Conservation (phyloP, 2,888 invertebrate genomes). For the Xylocampa areola region DNA sequence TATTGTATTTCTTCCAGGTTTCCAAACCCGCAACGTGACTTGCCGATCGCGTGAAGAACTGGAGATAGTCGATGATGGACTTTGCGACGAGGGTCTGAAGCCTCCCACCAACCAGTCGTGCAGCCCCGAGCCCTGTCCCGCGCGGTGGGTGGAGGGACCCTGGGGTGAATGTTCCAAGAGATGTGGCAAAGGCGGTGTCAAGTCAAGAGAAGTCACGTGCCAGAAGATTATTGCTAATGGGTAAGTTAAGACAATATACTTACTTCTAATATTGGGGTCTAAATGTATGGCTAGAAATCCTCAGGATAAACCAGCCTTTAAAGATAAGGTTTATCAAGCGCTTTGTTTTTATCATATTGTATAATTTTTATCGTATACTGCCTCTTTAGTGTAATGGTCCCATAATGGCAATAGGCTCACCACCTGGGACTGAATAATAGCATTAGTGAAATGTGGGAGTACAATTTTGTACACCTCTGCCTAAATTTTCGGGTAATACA, state of each 20-base stretch:
- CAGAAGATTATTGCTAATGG: conserved; percentile 94
- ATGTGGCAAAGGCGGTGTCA: conserved; percentile 94
- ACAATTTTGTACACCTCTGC: too few relatives aligned
- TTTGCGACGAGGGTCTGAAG: conserved; percentile 94
- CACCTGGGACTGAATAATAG: too few relatives aligned
- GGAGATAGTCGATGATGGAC: conserved; percentile 92
- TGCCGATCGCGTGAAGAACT: conserved; percentile 94
- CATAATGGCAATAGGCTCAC: too few relatives aligned
- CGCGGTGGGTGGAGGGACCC: conserved; percentile 93
- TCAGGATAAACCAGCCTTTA: too few relatives aligned
- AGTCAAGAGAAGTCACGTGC: conserved; percentile 93
- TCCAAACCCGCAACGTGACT: conserved; percentile 93
- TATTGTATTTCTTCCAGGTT: conserved; percentile 84
- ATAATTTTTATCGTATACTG: too few relatives aligned
- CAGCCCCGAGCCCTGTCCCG: conserved; percentile 93
- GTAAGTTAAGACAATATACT: conserved; percentile 64
- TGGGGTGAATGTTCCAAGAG: conserved; percentile 96
- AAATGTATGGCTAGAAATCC: too few relatives aligned
- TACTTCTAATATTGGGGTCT: too few relatives aligned
- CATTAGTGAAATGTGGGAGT: too few relatives aligned
- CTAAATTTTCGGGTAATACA: too few relatives aligned
- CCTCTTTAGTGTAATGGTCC: too few relatives aligned
- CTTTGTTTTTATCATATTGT: too few relatives aligned
- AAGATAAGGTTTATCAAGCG: too few relatives aligned
- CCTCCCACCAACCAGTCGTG: conserved; percentile 93